Conservation (phyloP, 2,888 invertebrate species). For the Lasioglossum lativentre region DNA sequence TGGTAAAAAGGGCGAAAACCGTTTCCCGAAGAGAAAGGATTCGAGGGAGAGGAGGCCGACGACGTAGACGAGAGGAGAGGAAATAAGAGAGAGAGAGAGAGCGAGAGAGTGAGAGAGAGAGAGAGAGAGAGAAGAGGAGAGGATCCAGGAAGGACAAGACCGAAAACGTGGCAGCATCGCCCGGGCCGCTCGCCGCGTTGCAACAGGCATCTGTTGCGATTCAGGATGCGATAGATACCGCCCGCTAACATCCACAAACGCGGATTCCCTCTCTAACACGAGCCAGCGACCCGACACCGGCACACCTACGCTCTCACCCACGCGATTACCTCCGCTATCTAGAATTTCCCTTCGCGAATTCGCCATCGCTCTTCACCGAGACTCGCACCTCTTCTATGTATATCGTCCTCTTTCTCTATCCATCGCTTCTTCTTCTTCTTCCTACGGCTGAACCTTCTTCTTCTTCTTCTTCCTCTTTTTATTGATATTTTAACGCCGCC, state of each 20-base stretch:
- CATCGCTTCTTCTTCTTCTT: background rate
- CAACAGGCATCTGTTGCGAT: constrained; percentile 84
- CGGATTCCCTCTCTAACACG: constrained; percentile 33
- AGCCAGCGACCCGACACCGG: constrained; percentile 12
- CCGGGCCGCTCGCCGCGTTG: constrained; percentile 77
- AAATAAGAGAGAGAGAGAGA: background rate
- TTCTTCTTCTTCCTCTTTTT: background rate
- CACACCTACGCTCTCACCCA: constrained; percentile 11
- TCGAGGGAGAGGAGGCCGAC: constrained; percentile 17
- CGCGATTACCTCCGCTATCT: background rate
- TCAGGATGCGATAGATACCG: constrained; percentile 79
- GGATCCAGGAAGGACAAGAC: constrained; percentile 34
- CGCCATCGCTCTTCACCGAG: background rate
- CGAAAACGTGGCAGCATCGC: constrained; percentile 75
- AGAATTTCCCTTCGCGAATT: constrained; percentile 10
- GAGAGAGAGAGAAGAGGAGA: constrained; percentile 25
- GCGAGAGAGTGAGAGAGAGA: background rate
- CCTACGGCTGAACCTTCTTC: too few species aligned
- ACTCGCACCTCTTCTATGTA: background rate
- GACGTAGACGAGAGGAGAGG: background rate
- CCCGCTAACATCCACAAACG: constrained; percentile 64
- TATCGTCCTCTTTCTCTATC: background rate
- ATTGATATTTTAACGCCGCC: background rate
- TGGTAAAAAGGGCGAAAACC: constrained; percentile 73
- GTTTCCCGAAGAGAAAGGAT: constrained; percentile 63